A percentile compares a stretch with the other conserved stretches of the same genome.
Conservation (phyloP, 2,888 invertebrate genomes). For the Gisinianus flammeolus region DNA sequence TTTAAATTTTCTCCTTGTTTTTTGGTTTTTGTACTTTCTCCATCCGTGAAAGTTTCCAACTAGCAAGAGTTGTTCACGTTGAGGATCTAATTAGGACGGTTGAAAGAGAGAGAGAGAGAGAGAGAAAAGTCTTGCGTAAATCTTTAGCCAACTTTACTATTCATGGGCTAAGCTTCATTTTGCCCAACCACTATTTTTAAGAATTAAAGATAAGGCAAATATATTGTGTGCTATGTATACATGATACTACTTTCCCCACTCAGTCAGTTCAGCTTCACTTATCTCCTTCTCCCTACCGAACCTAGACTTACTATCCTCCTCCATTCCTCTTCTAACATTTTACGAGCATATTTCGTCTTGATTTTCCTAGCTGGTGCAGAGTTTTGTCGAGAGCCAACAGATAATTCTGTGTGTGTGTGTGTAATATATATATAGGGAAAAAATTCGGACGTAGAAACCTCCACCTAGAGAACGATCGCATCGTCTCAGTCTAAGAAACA, state of each 20-base stretch:
- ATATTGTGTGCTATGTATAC: not conserved
- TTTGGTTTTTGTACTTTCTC: slow-evolving; percentile 1
- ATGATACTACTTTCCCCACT: not conserved
- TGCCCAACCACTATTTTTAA: slow-evolving; percentile 17
- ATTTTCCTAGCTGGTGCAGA: too few relatives aligned
- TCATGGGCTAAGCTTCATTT: slow-evolving; percentile 11
- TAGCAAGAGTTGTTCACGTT: slow-evolving; percentile 22
- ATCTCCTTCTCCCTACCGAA: not conserved
- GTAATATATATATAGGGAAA: too few relatives aligned
- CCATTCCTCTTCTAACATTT: not conserved
- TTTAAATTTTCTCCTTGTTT: not conserved
- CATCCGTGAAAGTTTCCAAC: not conserved
- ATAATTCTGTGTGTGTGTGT: too few relatives aligned
- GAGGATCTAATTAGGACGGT: slow-evolving; percentile 33
- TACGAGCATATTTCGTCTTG: not conserved
- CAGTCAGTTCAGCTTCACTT: not conserved
- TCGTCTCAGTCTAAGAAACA: too few relatives aligned
- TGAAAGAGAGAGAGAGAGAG: not conserved
- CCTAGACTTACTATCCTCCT: not conserved
- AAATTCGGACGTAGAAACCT: too few relatives aligned
- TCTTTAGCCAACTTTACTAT: slow-evolving; percentile 33
- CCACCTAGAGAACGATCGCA: too few relatives aligned
- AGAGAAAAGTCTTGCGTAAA: slow-evolving; percentile 8
- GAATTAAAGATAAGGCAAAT: slow-evolving; percentile 30
- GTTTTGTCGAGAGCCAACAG: too few relatives aligned